These are phyloP conservation scores for Gallinago jamesoni DNA, from an alignment of 2,113 vertebrate genomes.

Conservation along the genomic window DNA sequence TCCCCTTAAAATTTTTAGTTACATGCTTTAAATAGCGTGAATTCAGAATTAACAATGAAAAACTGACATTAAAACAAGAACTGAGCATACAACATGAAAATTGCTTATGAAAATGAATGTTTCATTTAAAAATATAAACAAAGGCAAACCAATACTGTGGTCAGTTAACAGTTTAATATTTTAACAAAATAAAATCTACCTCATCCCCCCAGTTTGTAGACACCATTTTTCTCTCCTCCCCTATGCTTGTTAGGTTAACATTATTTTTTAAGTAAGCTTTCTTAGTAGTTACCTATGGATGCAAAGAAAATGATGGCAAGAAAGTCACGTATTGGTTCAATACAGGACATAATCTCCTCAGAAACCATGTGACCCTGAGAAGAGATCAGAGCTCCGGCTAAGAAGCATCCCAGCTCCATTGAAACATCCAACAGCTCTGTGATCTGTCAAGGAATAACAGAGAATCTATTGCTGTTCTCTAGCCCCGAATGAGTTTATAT, in stretches of 20 bases:
- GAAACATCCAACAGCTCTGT: constrained; percentile 92
- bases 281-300: constrained; percentile 86
- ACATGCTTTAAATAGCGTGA: neutral
- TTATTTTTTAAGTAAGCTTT: neutral
- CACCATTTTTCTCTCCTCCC: neutral
- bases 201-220: neutral
- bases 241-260: neutral
- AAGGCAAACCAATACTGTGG: neutral
- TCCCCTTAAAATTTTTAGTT: neutral
- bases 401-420: constrained; percentile 97
- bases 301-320: constrained; percentile 97
- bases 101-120: neutral
- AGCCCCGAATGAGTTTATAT: neutral
- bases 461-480: neutral
- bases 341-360: constrained; percentile 85
- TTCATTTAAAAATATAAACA: neutral
- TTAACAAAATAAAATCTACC: neutral
- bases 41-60: neutral
- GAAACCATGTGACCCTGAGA: constrained; percentile 94
- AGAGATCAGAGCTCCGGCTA: constrained; percentile 92
- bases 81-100: neutral
- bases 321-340: constrained; percentile 96
- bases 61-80: neutral
- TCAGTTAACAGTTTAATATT: neutral
- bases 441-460: constrained; percentile 74